phyloP scores from a whole-genome alignment of 2,113 vertebrate species.

The Sphyrna mokarran region DNA sequence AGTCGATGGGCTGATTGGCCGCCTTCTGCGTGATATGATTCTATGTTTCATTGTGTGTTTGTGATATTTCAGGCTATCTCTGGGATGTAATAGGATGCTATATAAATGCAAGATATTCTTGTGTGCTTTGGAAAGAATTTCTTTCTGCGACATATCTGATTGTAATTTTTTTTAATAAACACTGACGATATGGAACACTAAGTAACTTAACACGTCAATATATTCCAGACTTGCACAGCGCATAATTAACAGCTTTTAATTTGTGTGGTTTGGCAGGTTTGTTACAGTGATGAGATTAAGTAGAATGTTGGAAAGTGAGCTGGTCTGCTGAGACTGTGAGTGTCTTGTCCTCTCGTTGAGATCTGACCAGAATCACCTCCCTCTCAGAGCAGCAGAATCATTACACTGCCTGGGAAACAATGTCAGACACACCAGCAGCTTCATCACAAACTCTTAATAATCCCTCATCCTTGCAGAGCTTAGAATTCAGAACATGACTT shows the following conservation, averaged over 20 bases:
- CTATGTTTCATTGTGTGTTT: too few relatives aligned
- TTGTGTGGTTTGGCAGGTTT: background rate
- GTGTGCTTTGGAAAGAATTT: too few relatives aligned
- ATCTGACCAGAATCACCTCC: background rate
- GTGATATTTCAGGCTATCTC: too few relatives aligned
- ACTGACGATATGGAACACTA: background rate
- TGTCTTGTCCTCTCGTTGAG: background rate
- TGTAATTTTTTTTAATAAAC: background rate
- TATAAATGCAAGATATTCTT: too few relatives aligned
- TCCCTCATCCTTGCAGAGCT: too few relatives aligned
- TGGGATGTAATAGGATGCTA: too few relatives aligned
- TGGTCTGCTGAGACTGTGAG: background rate
- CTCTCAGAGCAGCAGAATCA: background rate
- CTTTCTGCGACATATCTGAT: background rate
- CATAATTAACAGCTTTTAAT: conserved; percentile 7
- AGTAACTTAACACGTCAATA: background rate
- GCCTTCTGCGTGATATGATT: too few relatives aligned
- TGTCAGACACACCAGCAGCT: too few relatives aligned
- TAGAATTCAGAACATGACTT: too few relatives aligned
- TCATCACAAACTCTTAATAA: too few relatives aligned
- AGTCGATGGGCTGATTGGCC: too few relatives aligned
- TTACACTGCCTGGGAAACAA: too few relatives aligned
- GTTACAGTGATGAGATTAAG: background rate
- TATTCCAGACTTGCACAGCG: background rate
- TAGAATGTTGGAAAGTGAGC: background rate